Evolutionary conservation across 2,888 invertebrate genomes (phyloP).

Genomic region (Conchocele bisecta): DNA sequence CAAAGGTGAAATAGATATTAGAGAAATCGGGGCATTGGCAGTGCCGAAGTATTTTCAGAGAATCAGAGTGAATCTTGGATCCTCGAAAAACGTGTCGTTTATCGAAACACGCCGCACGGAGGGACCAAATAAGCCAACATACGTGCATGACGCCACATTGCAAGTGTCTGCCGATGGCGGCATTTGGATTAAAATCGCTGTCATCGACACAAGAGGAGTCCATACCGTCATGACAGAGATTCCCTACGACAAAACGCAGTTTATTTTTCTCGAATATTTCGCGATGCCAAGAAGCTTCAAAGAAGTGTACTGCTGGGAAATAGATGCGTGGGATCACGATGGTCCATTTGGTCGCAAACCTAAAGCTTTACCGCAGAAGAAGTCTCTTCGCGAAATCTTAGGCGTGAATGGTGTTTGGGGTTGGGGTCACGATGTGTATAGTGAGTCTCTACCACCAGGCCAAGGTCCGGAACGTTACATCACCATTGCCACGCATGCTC

Average conservation of each 20-base stretch:
- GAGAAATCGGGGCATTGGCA: slow-evolving; percentile 60
- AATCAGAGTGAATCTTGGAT: slow-evolving; percentile 60
- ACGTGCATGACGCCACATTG: slow-evolving; percentile 42
- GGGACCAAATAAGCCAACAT: slow-evolving; percentile 50
- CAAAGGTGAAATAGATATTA: slow-evolving; percentile 36
- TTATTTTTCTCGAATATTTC: slow-evolving; percentile 53
- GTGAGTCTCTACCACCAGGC: slow-evolving; percentile 32
- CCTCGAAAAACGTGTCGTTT: slow-evolving; percentile 34
- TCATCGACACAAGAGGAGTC: slow-evolving; percentile 56
- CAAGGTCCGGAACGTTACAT: slow-evolving; percentile 65
- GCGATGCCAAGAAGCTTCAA: slow-evolving; percentile 43
- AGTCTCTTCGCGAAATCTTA: slow-evolving; percentile 55
- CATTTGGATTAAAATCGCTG: slow-evolving; percentile 38
- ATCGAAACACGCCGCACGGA: slow-evolving; percentile 64
- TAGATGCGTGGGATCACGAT: slow-evolving; percentile 64
- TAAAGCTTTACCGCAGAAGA: slow-evolving; percentile 41
- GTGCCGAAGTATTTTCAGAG: slow-evolving; percentile 51
- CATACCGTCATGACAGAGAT: slow-evolving; percentile 56
- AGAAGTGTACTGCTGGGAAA: slow-evolving; percentile 65
- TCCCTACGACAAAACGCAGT: slow-evolving; percentile 27
- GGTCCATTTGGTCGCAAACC: slow-evolving; percentile 55
- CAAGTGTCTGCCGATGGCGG: slow-evolving; percentile 50
- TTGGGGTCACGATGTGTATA: slow-evolving; percentile 64
- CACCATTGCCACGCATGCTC: slow-evolving; percentile 62
- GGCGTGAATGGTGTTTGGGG: slow-evolving; percentile 75